Evolutionary conservation across 92 coral and sea anemone species (phyloP), one percentile per base, ranked within the genome.

Genomic region (Siderastrea siderea): DNA sequence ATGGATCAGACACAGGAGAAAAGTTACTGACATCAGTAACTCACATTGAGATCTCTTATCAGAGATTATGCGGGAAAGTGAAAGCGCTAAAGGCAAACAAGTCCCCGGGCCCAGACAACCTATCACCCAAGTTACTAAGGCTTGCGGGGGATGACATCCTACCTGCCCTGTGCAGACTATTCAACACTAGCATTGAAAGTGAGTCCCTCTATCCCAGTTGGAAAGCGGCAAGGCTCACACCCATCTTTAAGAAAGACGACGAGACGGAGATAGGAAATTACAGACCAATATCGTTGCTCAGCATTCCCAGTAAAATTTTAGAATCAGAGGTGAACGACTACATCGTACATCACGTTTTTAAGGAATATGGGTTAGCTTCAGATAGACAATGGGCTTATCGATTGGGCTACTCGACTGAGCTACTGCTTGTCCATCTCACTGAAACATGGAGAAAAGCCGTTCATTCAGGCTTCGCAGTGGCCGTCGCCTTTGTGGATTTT

Each of bases 321-420:
- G 57, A 53, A 53, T 43, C 86, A 16, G 6, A 13, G 19, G 84
- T 80, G n/a, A 60, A n/a, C 15, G 84, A 80, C 47, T 4, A 3
- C 14, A 1, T 80, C 0, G 84, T 80, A 6, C 9, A 80, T 19
- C 38, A 26, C 38, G 38, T 26, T 26, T 72, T 77, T 48, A 80
- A 14, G 53, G 10, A 59, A 4, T 38, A 87, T 38, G 16, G 57
- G 14, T 19, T 46, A 68, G 63, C 49, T 16, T 3, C 74, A 26
- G 83, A 88, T 50, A 73, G 78, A 12, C 88, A 82, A 50, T 82
- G 90, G 89, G 77, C 90, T 45, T 68, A 77, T 45, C 71, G 89
- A 47, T 54, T 55, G 4, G 89, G 86, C n/a, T 57, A 84, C 51
- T 89, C 85, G 1, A 89, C 89, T 6, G 93, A 89, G 47, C 52